Base-by-base conservation (phyloP, 2,888 invertebrate genomes). In the Sphaeridia pumilis region DNA sequence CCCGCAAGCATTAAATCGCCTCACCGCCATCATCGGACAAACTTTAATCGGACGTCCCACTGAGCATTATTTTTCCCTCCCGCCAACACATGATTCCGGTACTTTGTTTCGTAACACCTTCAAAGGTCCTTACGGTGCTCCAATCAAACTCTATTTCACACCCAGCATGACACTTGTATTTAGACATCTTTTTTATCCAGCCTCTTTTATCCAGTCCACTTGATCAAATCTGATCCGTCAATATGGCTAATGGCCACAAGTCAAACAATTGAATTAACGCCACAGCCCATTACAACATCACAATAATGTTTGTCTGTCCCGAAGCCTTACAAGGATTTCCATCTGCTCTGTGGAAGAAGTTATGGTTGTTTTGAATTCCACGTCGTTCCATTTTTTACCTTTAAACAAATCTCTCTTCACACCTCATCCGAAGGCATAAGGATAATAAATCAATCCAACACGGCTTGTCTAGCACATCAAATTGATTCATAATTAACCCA, bases 391-490 rank as follows among this genome's bases (percentile, higher is more conserved):
- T 38, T 38, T 38, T 38, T 38, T 38, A 17, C 7, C 38, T 38
- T 17, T 38, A 38, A 38, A 38, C 38, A 38, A 38, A 38, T 17
- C 38, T 17, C 12, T 38, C 38, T 38, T 38, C 38, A 38, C 38
- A 38, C 38, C 38, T 17, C 12, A 38, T 38, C 12, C 20, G 20
- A 17, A 38, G 20, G 20, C 20, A 38, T 20, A 5, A 20, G 20
- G 38, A 38, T 38, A 14, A 38, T 38, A 38, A 38, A 38, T 38
- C 38, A 38, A 38, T 38, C 38, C 38, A 38, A 38, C 38, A 38
- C 38, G 7, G 38, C 38, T 17, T 7, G 7, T 17, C 7, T 7
- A 14, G 17, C 38, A 5, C 17, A 14, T 17, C 12, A 38, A 38
- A 38, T 38, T 38, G 38, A 38, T 38, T 38, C 38, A 38, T 38